phyloP scores from a whole-genome alignment of 2,113 vertebrate species.

The Protomyctophum bolini region DNA sequence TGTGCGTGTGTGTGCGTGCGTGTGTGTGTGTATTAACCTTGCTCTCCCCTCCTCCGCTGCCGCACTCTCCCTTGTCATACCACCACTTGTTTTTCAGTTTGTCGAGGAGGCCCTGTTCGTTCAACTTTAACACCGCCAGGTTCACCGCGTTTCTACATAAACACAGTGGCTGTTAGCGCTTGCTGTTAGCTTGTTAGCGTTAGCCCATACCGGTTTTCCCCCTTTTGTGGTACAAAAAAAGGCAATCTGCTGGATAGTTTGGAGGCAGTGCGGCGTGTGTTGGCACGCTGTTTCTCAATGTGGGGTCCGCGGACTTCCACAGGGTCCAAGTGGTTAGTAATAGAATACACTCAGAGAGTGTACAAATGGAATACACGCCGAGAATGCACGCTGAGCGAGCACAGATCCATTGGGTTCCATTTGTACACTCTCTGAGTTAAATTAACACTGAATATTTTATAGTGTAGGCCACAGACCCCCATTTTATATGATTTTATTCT shows the following conservation, averaged over 20 bases:
- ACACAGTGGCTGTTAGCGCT: slow-evolving; percentile 70
- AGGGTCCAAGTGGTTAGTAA: slow-evolving; percentile 35
- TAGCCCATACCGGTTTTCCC: not conserved
- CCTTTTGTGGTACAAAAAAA: not conserved
- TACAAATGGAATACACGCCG: no score
- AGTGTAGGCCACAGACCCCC: no score
- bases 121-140: slow-evolving; percentile 76
- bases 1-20: slow-evolving; percentile 22
- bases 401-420: no score
- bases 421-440: no score
- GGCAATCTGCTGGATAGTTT: not conserved
- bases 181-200: slow-evolving; percentile 27
- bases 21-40: slow-evolving; percentile 69
- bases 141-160: slow-evolving; percentile 75
- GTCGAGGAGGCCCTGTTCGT: slow-evolving; percentile 76
- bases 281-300: no score
- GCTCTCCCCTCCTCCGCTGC: slow-evolving; percentile 76
- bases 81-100: slow-evolving; percentile 79
- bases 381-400: no score
- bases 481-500: no score
- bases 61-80: slow-evolving; percentile 76
- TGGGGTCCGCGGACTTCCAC: no score
- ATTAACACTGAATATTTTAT: no score
- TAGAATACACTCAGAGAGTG: no score
- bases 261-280: no score